phyloP scores from a whole-genome alignment of 2,797 vertebrate species.

The Dicrostonyx torquatus region DNA sequence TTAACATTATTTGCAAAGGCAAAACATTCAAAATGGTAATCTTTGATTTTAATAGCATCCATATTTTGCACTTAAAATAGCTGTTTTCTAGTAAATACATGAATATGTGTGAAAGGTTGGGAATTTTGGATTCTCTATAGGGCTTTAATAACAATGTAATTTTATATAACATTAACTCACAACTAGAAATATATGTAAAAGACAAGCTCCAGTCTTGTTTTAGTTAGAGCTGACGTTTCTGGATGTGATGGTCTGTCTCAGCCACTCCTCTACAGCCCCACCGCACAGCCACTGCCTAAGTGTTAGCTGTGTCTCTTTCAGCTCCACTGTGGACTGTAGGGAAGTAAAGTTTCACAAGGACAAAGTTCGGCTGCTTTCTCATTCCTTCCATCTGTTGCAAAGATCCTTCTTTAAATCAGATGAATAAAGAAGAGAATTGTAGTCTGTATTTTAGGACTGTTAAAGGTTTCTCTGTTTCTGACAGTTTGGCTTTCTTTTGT shows the following conservation, averaged over 20 bases:
- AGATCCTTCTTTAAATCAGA: conserved; percentile 69
- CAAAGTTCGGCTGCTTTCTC: conserved; percentile 68
- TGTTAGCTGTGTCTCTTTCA: conserved; percentile 36
- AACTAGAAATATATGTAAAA: conserved; percentile 7
- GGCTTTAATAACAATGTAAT: conserved; percentile 18
- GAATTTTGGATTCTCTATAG: conserved; percentile 14
- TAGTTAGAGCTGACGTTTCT: conserved; percentile 23
- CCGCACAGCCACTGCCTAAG: not conserved
- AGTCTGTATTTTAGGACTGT: conserved; percentile 74
- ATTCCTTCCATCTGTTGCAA: conserved; percentile 62
- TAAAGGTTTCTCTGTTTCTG: conserved; percentile 78
- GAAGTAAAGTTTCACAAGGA: conserved; percentile 66
- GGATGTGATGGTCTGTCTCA: not conserved
- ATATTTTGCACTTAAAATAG: conserved; percentile 38
- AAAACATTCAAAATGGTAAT: conserved; percentile 7
- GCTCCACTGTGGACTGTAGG: conserved; percentile 21
- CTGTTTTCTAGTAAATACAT: conserved; percentile 22
- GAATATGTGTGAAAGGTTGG: not conserved
- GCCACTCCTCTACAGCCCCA: not conserved
- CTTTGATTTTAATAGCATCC: conserved; percentile 7
- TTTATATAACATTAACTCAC: not conserved
- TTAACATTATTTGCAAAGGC: not conserved
- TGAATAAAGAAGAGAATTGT: conserved; percentile 73
- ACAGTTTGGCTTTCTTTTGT: conserved; percentile 82
- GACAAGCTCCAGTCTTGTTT: not conserved